Evolutionary conservation across 2,797 vertebrate species (phyloP).

Genomic region (Peromyscus nudipes): DNA sequence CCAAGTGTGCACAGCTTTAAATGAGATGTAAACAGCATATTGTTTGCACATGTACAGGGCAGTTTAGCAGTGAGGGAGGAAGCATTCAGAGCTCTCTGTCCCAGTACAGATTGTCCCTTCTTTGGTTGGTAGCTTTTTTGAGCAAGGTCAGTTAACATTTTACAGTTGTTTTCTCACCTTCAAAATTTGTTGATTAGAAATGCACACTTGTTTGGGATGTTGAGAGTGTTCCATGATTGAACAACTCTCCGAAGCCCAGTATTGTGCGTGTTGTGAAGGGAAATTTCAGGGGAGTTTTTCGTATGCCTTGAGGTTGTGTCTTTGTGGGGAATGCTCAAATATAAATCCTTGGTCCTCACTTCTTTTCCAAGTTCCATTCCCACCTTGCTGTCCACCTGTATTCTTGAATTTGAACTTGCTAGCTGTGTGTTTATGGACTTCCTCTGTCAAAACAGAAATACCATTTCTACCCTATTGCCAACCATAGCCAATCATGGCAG

Average conservation of each 20-base stretch:
- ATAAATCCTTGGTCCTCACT: neutral
- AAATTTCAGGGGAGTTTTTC: neutral
- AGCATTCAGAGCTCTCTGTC: neutral
- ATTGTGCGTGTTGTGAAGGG: neutral
- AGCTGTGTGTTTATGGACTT: constrained; percentile 21
- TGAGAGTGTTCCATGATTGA: neutral
- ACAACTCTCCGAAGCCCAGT: neutral
- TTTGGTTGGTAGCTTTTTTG: neutral
- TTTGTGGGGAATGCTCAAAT: neutral
- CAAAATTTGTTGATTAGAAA: neutral
- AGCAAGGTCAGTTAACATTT: neutral
- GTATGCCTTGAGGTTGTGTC: neutral
- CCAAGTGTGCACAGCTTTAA: neutral
- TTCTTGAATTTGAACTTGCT: neutral
- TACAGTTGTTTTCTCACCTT: constrained; percentile 15
- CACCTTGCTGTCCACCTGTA: neutral
- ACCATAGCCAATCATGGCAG: neutral
- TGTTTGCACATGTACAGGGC: neutral
- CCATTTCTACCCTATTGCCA: neutral
- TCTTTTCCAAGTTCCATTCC: constrained; percentile 22
- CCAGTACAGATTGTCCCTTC: neutral
- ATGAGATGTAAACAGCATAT: neutral
- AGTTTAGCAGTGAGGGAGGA: neutral
- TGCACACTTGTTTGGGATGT: neutral
- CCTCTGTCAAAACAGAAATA: constrained; percentile 1